Conservation (phyloP, 2,888 invertebrate genomes). For the Brachylomia viminalis region DNA sequence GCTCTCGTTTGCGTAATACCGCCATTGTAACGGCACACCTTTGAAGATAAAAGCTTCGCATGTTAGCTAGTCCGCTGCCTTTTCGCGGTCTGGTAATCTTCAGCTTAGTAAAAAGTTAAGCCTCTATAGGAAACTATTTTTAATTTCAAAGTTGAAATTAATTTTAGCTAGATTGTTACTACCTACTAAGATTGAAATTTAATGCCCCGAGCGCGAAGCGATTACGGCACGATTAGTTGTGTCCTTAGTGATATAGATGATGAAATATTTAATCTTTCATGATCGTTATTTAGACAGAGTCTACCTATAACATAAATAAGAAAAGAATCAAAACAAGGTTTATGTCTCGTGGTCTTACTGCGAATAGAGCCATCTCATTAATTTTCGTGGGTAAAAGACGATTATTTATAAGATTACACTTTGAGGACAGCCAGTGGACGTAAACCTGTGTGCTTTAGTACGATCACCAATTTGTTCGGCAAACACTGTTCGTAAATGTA, state of each 20-base stretch:
- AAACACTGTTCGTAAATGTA: slow-evolving; percentile 23
- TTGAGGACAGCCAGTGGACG: slow-evolving; percentile 17
- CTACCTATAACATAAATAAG: slow-evolving; percentile 1
- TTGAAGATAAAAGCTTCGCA: slow-evolving; percentile 82
- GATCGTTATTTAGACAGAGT: slow-evolving; percentile 7
- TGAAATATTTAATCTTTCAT: slow-evolving; percentile 14
- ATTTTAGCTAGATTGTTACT: slow-evolving; percentile 45
- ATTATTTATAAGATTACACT: slow-evolving; percentile 55
- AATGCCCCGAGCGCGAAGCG: slow-evolving; percentile 29
- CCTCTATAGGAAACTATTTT: slow-evolving; percentile 57
- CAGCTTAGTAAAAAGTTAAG: slow-evolving; percentile 56
- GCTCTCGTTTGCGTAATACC: slow-evolving; percentile 82
- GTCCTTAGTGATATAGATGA: slow-evolving; percentile 20
- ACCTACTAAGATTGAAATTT: slow-evolving; percentile 48
- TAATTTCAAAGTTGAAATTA: slow-evolving; percentile 63
- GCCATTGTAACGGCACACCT: slow-evolving; percentile 83
- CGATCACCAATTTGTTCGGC: slow-evolving; percentile 14
- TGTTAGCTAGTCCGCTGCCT: slow-evolving; percentile 75
- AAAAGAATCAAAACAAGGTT: slow-evolving; percentile 51
- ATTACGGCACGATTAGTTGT: slow-evolving; percentile 42
- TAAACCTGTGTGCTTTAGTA: slow-evolving; percentile 14
- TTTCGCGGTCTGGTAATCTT: slow-evolving; percentile 78
- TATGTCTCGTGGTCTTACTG: slow-evolving; percentile 19
- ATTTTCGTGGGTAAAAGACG: slow-evolving; percentile 42
- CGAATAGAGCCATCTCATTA: slow-evolving; percentile 40